Percentiles rank a stretch among this genome's conserved stretches.
Conservation (phyloP, 2,888 invertebrate species). For the Graphium colonna region DNA sequence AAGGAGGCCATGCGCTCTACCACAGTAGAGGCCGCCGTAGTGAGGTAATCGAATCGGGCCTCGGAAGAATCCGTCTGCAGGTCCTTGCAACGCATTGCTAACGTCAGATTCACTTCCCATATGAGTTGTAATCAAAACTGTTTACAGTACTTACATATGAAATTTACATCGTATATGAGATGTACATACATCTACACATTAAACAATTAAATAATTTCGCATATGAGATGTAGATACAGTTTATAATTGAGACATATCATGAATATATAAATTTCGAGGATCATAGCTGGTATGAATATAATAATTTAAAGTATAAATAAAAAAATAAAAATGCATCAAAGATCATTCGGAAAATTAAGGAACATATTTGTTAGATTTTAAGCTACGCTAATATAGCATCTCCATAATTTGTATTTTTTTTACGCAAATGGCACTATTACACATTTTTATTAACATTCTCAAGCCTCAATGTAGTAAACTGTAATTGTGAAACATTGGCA, state of each 20-base stretch:
- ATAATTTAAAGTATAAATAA: neutral
- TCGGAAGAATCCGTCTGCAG: slow-evolving; percentile 51
- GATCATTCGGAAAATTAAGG: too few relatives aligned
- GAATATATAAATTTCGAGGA: too few relatives aligned
- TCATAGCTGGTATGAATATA: too few relatives aligned
- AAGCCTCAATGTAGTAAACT: neutral
- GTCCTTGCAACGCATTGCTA: slow-evolving; percentile 41
- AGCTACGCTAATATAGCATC: too few relatives aligned
- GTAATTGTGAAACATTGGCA: slow-evolving; percentile 1
- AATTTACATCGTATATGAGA: too few relatives aligned
- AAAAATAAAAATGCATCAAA: neutral
- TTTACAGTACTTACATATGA: too few relatives aligned
- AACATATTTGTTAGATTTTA: too few relatives aligned
- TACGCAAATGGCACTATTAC: neutral
- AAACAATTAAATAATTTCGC: too few relatives aligned
- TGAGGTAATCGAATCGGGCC: slow-evolving; percentile 56
- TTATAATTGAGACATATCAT: neutral
- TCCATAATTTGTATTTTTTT: neutral
- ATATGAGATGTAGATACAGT: neutral
- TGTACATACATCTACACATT: too few relatives aligned
- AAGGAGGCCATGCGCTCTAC: slow-evolving; percentile 40
- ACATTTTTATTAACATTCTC: neutral
- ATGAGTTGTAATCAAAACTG: neutral
- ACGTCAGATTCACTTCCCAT: neutral
- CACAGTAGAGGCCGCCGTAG: slow-evolving; percentile 50